Evolutionary conservation across 2,113 vertebrate species (phyloP), one percentile per base, ranked within the genome.

Genomic region (Pterocles gutturalis): DNA sequence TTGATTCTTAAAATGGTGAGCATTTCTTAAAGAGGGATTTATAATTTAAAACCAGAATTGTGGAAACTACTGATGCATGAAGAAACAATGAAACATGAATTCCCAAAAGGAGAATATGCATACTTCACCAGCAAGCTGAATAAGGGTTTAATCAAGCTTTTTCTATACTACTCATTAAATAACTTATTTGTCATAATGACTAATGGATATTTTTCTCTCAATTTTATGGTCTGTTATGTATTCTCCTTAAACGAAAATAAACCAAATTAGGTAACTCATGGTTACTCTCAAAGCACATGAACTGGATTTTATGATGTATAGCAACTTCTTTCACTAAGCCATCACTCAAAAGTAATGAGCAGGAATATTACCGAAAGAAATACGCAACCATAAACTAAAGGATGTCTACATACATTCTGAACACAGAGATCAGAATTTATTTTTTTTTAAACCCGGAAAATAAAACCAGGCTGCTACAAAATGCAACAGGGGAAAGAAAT

Each of bases 241-340:
- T 97, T 95, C 89, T 98, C 97, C 97, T 97, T 97, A 97, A 98
- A 96, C 58, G 97, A 98, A 98, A 98, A 96, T 94, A 98, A 98
- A 96, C 93, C 93, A 96, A 96, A 97, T 96, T 98, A 98, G 93
- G 95, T 90, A 97, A 96, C 97, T 97, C 93, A 96, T 95, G 97
- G 93, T 95, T 98, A 97, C 96, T 86, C 93, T 96, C 95, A 97
- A 96, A 98, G 97, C 97, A 97, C 94, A 93, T 48, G 89, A 95
- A 97, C 95, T 96, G 98, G 98, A 98, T 97, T 96, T 97, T 97
- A 97, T 79, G 97, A 97, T 96, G 94, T 90, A 98, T 96, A 97
- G 86, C 95, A 97, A 98, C 93, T 98, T 98, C 96, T 97, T 55
- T 96, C 90, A 96, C 94, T 97, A 97, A 98, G 96, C 97, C 97